Conservation (phyloP, 2,888 invertebrate genomes). For the Eustalomyia histrio region DNA sequence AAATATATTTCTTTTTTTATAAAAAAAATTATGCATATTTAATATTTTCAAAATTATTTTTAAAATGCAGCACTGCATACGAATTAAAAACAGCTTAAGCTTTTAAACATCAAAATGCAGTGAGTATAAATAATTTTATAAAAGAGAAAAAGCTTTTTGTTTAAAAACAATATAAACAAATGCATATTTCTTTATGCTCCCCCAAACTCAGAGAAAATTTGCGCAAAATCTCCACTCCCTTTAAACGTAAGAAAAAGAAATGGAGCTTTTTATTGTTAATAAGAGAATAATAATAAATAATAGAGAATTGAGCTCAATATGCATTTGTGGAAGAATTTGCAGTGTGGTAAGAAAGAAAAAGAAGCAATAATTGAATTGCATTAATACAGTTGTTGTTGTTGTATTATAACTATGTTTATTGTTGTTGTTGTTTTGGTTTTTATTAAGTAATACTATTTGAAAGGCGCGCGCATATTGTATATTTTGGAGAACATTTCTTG, state of each 20-base stretch:
- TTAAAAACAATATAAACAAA: not conserved
- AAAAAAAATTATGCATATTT: no score
- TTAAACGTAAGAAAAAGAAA: not conserved
- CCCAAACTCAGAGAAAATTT: not conserved
- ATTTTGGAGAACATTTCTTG: conserved; percentile 47
- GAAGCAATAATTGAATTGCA: conserved; percentile 23
- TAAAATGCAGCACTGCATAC: conserved; percentile 19
- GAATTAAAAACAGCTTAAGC: conserved; percentile 2
- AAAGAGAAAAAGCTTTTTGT: conserved; percentile 13
- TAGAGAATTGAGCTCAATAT: conserved; percentile 6
- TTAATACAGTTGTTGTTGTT: conserved; percentile 21
- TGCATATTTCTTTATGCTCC: not conserved
- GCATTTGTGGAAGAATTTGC: conserved; percentile 25
- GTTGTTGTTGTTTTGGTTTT: conserved; percentile 16
- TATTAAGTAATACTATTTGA: conserved; percentile 57
- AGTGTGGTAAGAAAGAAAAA: not conserved
- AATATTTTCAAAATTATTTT: not conserved
- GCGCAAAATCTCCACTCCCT: not conserved
- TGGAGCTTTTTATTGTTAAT: not conserved
- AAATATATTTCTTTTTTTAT: no score
- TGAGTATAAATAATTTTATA: not conserved
- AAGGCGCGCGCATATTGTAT: conserved; percentile 62
- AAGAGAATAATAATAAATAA: not conserved
- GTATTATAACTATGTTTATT: not conserved
- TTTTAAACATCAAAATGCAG: not conserved